Base-by-base conservation (phyloP, 1,140 invertebrate species). In the Cheumatopsyche charites region DNA sequence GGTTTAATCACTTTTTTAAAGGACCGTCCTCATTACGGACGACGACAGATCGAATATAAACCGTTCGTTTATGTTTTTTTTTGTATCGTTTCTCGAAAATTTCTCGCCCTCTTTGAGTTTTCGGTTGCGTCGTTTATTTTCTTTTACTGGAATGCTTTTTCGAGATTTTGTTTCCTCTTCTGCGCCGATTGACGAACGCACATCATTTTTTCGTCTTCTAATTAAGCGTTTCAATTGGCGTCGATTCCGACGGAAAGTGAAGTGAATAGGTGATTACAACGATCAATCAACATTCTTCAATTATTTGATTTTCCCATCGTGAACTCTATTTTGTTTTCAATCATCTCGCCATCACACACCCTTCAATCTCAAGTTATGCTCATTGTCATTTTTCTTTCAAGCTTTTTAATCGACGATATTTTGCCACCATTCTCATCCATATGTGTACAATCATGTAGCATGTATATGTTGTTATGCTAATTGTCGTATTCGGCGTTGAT, bases 221-320 rank as follows among this genome's bases (percentile, higher is more conserved):
- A n/a, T n/a, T n/a, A n/a, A n/a, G n/a, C n/a, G n/a, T n/a, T n/a
- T n/a, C n/a, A n/a, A n/a, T n/a, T n/a, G n/a, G n/a, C n/a, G n/a
- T n/a, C n/a, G n/a, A n/a, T n/a, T n/a, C n/a, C n/a, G n/a, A n/a
- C n/a, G n/a, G 9, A 36, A 36, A 36, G 9, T 4, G 9, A 36
- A 36, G 3, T 58, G 55, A 25, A 25, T 23, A 25, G 19, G 55
- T 58, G 55, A 58, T 25, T 25, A 58, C 55, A 58, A 58, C 12
- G 12, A 7, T 58, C 55, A n/a, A 9, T 9, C 12, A 17, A 17
- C n/a, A n/a, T n/a, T n/a, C n/a, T n/a, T 58, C 21, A 21, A 4
- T n/a, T n/a, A 26, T 12, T 58, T 25, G 23, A 25, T 58, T 58
- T 49, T 52, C 23, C 23, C 49, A 52, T 52, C 6, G 9, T 52